Conservation (phyloP, 2,113 vertebrate species). For the Xiphophorus couchianus region DNA sequence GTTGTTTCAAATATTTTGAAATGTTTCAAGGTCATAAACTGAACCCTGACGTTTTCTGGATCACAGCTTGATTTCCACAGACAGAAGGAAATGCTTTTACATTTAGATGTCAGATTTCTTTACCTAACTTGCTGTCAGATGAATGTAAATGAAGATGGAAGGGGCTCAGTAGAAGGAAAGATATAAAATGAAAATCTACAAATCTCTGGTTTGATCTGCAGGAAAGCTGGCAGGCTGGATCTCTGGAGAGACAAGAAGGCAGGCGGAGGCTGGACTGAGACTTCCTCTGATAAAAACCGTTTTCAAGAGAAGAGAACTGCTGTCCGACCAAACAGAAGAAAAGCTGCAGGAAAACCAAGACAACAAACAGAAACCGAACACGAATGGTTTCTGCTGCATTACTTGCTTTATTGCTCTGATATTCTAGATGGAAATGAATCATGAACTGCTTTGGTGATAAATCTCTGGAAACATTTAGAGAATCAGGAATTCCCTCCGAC, state of each 20-base stretch:
- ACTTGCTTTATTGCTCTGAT: not conserved
- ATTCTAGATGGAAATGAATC: constrained; percentile 9
- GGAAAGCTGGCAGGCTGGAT: too few species aligned
- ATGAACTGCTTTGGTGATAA: constrained; percentile 58
- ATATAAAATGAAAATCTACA: not conserved
- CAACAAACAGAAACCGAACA: too few species aligned
- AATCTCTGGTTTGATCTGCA: constrained; percentile 17
- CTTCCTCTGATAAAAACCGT: not conserved
- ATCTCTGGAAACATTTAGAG: constrained; percentile 2
- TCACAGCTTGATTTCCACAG: constrained; percentile 16
- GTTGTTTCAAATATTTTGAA: too few species aligned
- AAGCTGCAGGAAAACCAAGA: not conserved
- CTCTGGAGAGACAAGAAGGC: too few species aligned
- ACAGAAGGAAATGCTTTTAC: constrained; percentile 21
- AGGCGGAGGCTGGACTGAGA: not conserved
- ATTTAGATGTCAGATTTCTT: constrained; percentile 21
- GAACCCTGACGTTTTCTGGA: too few species aligned
- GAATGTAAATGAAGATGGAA: not conserved
- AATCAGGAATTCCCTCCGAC: not conserved
- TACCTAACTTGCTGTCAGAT: constrained; percentile 6
- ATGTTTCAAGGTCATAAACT: too few species aligned
- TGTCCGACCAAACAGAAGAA: not conserved
- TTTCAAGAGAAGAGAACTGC: not conserved
- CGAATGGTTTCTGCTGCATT: too few species aligned
- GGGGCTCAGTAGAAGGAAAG: not conserved